Conservation (phyloP, 2,888 invertebrate species). For the Tineola bisselliella region DNA sequence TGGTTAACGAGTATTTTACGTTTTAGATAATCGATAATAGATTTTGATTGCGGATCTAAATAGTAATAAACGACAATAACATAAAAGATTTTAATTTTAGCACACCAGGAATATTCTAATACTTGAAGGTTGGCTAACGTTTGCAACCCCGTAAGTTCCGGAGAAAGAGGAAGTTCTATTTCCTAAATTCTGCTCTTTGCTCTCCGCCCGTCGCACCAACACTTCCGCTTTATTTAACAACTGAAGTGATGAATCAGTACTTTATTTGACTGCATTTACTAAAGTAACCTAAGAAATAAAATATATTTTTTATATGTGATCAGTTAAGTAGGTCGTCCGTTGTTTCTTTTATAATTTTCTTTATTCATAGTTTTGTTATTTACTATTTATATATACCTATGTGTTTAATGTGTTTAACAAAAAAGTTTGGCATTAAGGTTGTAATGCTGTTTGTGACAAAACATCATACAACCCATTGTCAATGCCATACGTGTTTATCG, state of each 20-base stretch:
- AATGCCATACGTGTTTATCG: background rate
- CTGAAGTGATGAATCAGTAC: background rate
- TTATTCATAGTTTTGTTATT: too few relatives aligned
- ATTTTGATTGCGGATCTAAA: too few relatives aligned
- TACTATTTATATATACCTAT: too few relatives aligned
- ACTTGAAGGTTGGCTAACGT: background rate
- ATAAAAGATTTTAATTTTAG: background rate
- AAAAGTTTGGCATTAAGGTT: too few relatives aligned
- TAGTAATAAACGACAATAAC: background rate
- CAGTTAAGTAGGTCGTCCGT: too few relatives aligned
- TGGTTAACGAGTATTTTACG: too few relatives aligned
- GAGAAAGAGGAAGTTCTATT: background rate
- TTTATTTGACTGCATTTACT: background rate
- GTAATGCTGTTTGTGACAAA: background rate
- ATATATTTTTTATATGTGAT: too few relatives aligned
- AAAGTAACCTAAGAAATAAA: background rate
- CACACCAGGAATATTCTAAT: background rate
- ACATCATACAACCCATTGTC: background rate
- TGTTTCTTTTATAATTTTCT: too few relatives aligned
- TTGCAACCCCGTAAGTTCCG: background rate
- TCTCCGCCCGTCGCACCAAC: background rate
- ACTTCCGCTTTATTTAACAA: background rate
- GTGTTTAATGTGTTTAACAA: too few relatives aligned
- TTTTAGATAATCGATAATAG: too few relatives aligned
- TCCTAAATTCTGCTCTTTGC: background rate